Percentiles rank a stretch among this genome's conserved stretches.
Conservation (phyloP, 2,113 vertebrate genomes). For the Python bivittatus region DNA sequence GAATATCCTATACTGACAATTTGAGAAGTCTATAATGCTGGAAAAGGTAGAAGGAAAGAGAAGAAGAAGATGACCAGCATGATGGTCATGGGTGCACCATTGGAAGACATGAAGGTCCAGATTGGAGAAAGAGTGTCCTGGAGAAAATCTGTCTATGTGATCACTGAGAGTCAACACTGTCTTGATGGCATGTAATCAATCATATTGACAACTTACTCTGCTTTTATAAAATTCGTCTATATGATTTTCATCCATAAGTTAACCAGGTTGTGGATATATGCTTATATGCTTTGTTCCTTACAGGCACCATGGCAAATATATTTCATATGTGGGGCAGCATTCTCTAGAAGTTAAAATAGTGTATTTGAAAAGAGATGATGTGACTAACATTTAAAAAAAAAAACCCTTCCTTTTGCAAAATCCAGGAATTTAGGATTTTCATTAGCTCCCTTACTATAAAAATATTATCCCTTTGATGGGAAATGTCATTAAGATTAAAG, state of each 20-base stretch:
- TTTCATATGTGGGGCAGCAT: background rate
- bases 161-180: too few relatives aligned
- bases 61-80: too few relatives aligned
- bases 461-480: background rate
- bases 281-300: background rate
- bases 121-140: too few relatives aligned
- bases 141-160: too few relatives aligned
- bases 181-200: too few relatives aligned
- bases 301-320: background rate
- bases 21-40: too few relatives aligned
- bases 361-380: background rate
- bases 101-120: too few relatives aligned
- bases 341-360: background rate
- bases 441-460: constrained; percentile 4
- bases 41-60: too few relatives aligned
- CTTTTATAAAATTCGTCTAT: background rate
- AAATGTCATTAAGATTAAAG: background rate
- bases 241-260: background rate
- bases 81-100: too few relatives aligned
- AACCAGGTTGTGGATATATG: background rate
- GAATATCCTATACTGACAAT: background rate
- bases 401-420: background rate
- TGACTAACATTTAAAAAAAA: background rate
- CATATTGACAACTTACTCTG: too few relatives aligned
- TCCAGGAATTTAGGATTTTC: background rate